A percentile compares a stretch with the other conserved stretches of the same genome.
phyloP scores from a whole-genome alignment of 1,140 invertebrate genomes.

The Drosophila equinoxialis region DNA sequence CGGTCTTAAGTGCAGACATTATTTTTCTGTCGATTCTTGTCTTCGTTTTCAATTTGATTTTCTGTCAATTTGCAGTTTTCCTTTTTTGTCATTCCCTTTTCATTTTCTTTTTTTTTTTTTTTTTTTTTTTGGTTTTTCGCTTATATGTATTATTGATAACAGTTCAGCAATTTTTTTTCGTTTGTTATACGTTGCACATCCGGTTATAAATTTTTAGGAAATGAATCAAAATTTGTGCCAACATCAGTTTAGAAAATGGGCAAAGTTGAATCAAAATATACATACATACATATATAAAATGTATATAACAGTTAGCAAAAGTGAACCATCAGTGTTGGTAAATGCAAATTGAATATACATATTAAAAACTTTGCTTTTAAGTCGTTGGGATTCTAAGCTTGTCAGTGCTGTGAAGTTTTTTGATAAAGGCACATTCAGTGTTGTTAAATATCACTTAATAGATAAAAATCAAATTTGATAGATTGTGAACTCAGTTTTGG shows the following conservation, averaged over 20 bases:
- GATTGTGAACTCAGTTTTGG: too few relatives aligned
- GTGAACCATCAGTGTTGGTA: not conserved
- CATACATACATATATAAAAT: too few relatives aligned
- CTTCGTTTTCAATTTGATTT: constrained; percentile 2
- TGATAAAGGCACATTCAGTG: too few relatives aligned
- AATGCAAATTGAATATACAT: not conserved
- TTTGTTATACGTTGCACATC: not conserved
- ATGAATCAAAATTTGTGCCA: too few relatives aligned
- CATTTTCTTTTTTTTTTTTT: not conserved
- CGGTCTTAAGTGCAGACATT: not conserved
- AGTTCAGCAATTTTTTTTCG: constrained; percentile 1
- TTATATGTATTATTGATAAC: constrained; percentile 7
- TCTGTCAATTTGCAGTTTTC: constrained; percentile 6
- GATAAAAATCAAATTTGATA: too few relatives aligned
- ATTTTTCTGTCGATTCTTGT: not conserved
- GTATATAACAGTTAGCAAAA: not conserved
- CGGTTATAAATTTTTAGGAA: not conserved
- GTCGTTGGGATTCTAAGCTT: too few relatives aligned
- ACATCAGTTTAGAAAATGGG: too few relatives aligned
- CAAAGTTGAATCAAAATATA: too few relatives aligned
- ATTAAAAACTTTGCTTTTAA: too few relatives aligned
- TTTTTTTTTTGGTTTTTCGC: not conserved
- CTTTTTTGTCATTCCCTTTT: not conserved
- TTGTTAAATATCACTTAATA: too few relatives aligned
- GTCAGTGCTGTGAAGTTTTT: too few relatives aligned